Evolutionary conservation across 2,888 invertebrate genomes (phyloP), one percentile per base, ranked within the genome.

Genomic region (Encarsia formosa): DNA sequence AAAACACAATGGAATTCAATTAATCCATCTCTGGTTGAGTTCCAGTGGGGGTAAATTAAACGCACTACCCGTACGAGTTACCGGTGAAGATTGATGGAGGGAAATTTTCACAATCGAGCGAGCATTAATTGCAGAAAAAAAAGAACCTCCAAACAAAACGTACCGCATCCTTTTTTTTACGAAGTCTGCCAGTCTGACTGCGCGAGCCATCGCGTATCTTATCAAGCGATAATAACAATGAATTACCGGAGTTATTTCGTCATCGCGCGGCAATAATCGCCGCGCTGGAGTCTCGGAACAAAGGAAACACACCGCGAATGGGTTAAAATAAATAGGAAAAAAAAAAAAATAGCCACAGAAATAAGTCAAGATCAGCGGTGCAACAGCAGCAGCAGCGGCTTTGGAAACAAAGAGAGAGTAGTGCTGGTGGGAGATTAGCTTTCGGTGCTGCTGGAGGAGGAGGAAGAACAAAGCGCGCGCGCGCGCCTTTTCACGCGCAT

Each of bases 381-480:
- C 34, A 13, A 9, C 6, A n/a, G 18, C 6, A 15, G 18, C 18
- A 19, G 35, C 5, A 18, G 35, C 18, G 15, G 35, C 35, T 16
- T n/a, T 22, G 37, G 44, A 47, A 31, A 49, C 24, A 50, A 46
- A 47, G 43, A 43, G 34, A 26, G 29, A 34, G 9, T 34, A 34
- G 39, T n/a, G 15, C 11, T 15, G 15, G 15, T 38, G 23, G 26
- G 31, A 49, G 45, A 54, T 49, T 45, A 42, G 49, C 34, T 15
- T n/a, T n/a, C n/a, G n/a, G n/a, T n/a, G n/a, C n/a, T n/a, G n/a
- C 38, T 6, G 13, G 6, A 2, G 38, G 54, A 39, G 37, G 54
- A 50, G 45, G n/a, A 52, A 49, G 45, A 52, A 52, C 55, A 52
- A 55, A 55, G 52, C 45, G 13, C 26, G 20, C 6, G 26, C 37